Base-by-base conservation (phyloP, 2,113 vertebrate species). In the Numenius arquata region DNA sequence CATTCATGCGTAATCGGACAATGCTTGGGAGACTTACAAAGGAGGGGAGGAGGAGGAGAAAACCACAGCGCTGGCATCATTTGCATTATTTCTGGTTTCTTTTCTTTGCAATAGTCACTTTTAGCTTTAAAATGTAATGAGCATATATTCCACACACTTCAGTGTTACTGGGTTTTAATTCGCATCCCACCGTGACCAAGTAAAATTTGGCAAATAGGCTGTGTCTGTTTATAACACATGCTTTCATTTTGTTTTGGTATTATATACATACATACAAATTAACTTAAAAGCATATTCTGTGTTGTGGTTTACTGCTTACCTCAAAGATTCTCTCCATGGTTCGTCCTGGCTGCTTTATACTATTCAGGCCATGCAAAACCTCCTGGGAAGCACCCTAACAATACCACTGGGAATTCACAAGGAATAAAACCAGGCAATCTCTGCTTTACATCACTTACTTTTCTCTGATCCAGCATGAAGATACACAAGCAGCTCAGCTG, bases 21-120 rank as follows among this genome's bases (percentile, higher is more conserved):
- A 88, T 87, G 73, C 89, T 88, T 47, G 62, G 58, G 93, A 93
- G 87, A 65, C 22, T 82, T 59, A 91, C 85, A 94, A 75, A 95
- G 76, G 56, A 93, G 26, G 25, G 40, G 32, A 89, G 18, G 83
- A 65, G 18, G 30, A 89, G 47, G 27, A 80, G 23, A 43, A 88
- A 62, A 75, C 21, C 66, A 85, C 40, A 16, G 67, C 0, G 0
- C 77, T 73, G 36, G 41, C 29, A 18, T 27, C 38, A 90, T 88
- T 74, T 83, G 50, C 77, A 55, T 89, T 29, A 62, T 83, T 91
- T 85, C 74, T 36, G 23, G 27, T 40, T 74, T 63, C n/a, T 90
- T 84, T 55, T 32, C 63, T 85, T 32, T 72, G 70, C 53, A 82
- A 52, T 1, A 56, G 34, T 40, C 56, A 29, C 34, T 82, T 91